A percentile compares a stretch with the other conserved stretches of the same genome.
These are phyloP conservation scores for Oncorhynchus kisutch DNA, from an alignment of 2,113 vertebrate species.

Conservation along the genomic window DNA sequence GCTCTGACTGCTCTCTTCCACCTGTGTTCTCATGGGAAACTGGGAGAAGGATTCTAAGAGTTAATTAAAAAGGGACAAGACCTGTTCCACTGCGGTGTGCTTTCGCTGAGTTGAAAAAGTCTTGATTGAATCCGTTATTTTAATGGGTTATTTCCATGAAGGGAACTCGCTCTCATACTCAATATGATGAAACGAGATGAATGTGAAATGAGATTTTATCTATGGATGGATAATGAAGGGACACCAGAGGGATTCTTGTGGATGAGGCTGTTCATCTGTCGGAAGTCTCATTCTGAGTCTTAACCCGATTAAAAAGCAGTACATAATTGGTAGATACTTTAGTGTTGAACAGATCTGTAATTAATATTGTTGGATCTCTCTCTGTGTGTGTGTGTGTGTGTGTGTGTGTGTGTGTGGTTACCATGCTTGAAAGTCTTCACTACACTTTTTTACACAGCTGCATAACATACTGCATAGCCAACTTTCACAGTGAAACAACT, in stretches of 20 bases:
- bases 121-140: conserved; percentile 34
- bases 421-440: no score
- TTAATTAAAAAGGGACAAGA: conserved; percentile 54
- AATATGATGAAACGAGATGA: conserved; percentile 13
- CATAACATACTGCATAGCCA: no score
- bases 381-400: background rate
- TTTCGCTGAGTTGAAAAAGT: background rate
- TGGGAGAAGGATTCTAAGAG: conserved; percentile 20
- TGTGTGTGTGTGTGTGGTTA: background rate
- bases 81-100: conserved; percentile 20
- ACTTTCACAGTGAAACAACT: background rate
- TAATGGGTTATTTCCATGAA: conserved; percentile 3
- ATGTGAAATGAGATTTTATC: background rate
- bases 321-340: background rate
- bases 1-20: conserved; percentile 3
- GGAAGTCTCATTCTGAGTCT: background rate
- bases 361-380: background rate
- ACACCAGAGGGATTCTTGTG: background rate
- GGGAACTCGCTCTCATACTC: conserved; percentile 7
- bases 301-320: background rate
- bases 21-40: conserved; percentile 38
- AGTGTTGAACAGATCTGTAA: background rate
- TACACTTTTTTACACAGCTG: no score
- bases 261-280: background rate
- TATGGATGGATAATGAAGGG: background rate